Evolutionary conservation across 30 jellyfish, hydroid and myxozoan genomes (phyloP).

Genomic region (Turritopsis rubra): DNA sequence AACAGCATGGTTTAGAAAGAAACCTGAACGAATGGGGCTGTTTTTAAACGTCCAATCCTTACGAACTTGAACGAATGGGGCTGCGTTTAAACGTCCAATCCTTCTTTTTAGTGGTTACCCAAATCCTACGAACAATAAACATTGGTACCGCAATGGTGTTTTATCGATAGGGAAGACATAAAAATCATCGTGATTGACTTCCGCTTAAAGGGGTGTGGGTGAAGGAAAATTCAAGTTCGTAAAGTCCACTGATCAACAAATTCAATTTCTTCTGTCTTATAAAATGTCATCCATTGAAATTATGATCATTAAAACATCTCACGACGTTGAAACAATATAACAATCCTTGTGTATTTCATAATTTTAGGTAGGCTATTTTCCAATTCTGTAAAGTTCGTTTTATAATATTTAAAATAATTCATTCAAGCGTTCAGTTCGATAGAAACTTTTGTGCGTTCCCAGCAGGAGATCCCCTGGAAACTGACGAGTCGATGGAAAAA

Average conservation of each 20-base stretch:
- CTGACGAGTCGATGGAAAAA: no score
- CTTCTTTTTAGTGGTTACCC: slow-evolving; percentile 29
- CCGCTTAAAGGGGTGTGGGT: not conserved
- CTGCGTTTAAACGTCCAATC: not conserved
- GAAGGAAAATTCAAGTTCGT: not conserved
- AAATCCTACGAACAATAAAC: not conserved
- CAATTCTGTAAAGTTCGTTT: not conserved
- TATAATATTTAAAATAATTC: not conserved
- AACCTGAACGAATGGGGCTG: not conserved
- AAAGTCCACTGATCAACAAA: not conserved
- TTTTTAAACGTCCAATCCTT: not conserved
- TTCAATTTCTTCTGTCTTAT: not conserved
- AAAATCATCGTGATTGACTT: no score
- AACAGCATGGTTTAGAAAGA: slow-evolving; percentile 33
- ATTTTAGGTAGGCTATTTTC: not conserved
- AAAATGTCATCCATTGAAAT: not conserved
- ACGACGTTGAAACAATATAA: not conserved
- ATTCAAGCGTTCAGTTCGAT: not conserved
- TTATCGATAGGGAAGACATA: not conserved
- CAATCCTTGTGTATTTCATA: not conserved
- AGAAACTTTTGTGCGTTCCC: not conserved
- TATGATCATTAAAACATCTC: not conserved
- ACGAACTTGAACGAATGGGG: not conserved
- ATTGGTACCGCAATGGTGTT: not conserved
- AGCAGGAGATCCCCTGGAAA: not conserved